Evolutionary conservation across 1,140 invertebrate genomes (phyloP).

Genomic region (Diorhabda carinulata): DNA sequence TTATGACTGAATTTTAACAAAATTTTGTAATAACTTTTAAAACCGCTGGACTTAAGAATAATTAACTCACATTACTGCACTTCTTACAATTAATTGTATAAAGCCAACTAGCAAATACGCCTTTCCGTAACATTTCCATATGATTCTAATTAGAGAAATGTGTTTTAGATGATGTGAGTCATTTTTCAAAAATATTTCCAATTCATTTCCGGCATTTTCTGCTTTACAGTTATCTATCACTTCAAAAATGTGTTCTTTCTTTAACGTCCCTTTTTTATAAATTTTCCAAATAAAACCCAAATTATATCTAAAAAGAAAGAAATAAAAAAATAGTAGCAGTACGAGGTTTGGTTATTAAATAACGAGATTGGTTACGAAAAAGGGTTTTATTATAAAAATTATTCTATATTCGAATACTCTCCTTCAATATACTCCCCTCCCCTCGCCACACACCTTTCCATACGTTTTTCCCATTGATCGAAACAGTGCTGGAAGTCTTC

Average conservation of each 20-base stretch:
- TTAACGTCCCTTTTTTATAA: neutral
- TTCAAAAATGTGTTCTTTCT: slow-evolving; percentile 48
- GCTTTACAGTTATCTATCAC: slow-evolving; percentile 33
- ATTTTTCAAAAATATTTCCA: slow-evolving; percentile 32
- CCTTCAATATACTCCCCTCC: too few relatives aligned
- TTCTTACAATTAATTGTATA: slow-evolving; percentile 52
- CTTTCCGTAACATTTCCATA: slow-evolving; percentile 9
- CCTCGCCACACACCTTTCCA: too few relatives aligned
- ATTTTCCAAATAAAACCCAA: slow-evolving; percentile 9
- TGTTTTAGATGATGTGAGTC: slow-evolving; percentile 26
- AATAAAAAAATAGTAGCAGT: neutral
- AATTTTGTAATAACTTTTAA: too few relatives aligned
- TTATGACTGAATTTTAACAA: too few relatives aligned
- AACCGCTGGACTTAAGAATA: too few relatives aligned
- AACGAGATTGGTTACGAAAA: too few relatives aligned
- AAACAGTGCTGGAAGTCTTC: too few relatives aligned
- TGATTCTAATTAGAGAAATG: slow-evolving; percentile 1
- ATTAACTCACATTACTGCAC: slow-evolving; percentile 51
- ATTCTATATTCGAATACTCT: too few relatives aligned
- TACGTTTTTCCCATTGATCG: too few relatives aligned
- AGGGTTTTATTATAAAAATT: too few relatives aligned
- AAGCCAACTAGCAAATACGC: slow-evolving; percentile 24
- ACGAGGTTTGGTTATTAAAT: too few relatives aligned
- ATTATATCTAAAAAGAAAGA: slow-evolving; percentile 9
- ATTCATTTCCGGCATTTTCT: slow-evolving; percentile 30